Evolutionary conservation across 2,113 vertebrate genomes (phyloP).

Genomic region (Sisor rabdophorus): DNA sequence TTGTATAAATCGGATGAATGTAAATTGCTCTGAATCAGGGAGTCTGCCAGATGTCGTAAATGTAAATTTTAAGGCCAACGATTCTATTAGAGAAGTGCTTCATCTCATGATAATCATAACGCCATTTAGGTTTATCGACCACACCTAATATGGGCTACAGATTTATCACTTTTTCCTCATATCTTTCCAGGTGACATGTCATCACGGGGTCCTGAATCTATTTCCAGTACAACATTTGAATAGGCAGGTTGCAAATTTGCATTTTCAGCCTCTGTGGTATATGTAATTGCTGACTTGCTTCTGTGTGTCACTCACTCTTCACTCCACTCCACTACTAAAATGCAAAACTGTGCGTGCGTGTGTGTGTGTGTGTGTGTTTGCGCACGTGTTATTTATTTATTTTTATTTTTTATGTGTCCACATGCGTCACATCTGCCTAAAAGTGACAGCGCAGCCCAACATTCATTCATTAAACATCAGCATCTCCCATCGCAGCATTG

Average conservation of each 20-base stretch:
- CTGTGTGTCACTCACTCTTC: slow-evolving; percentile 5
- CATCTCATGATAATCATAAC: not conserved
- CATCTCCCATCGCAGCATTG: slow-evolving; percentile 52
- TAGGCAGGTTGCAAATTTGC: slow-evolving; percentile 30
- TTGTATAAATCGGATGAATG: too few species aligned
- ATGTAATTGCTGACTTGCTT: slow-evolving; percentile 19
- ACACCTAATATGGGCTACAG: not conserved
- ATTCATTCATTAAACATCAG: slow-evolving; percentile 90
- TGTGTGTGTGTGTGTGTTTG: not conserved
- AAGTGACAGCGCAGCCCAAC: slow-evolving; percentile 86
- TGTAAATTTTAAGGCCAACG: not conserved
- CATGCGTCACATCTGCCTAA: slow-evolving; percentile 73
- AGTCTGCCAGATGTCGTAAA: too few species aligned
- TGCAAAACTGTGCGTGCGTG: slow-evolving; percentile 30
- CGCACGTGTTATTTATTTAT: not conserved
- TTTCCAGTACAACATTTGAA: slow-evolving; percentile 16
- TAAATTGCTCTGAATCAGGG: too few species aligned
- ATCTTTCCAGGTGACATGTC: slow-evolving; percentile 4
- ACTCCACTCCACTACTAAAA: slow-evolving; percentile 47
- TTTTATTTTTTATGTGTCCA: slow-evolving; percentile 14
- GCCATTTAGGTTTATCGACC: not conserved
- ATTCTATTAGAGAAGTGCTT: not conserved
- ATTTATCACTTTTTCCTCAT: not conserved
- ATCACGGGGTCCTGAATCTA: not conserved
- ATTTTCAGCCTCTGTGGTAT: slow-evolving; percentile 23